Evolutionary conservation across 2,888 invertebrate genomes (phyloP), one percentile per base, ranked within the genome.

Genomic region (Cremastobaeus sp.): DNA sequence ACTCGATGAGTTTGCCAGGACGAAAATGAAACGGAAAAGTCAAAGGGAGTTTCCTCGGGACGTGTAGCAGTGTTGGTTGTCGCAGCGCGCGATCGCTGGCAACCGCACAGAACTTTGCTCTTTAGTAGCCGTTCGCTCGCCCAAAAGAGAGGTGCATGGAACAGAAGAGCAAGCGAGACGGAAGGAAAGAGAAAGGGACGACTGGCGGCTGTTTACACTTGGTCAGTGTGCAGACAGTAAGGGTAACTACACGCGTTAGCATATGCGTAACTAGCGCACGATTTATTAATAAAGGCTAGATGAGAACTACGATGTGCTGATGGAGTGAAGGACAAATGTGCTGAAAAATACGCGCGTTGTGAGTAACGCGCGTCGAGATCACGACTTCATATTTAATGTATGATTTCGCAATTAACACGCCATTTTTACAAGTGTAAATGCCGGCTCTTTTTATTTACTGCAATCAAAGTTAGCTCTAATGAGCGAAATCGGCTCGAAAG

Each of bases 181-280:
- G 52, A 30, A 28, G 37, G 18, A 52, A 30, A 47, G 60, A 54
- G 69, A 47, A 47, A 60, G 62, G 52, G 62, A 62, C 54, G 60
- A 70, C 62, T 70, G 47, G 62, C 62, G 69, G 69, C 62, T 70
- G 69, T 70, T 70, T 70, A 70, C 55, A 54, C 62, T 62, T 55
- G 62, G 54, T 55, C 55, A 55, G 32, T 32, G 60, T 54, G 47
- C 47, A 69, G 54, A 60, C 69, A 69, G 69, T 54, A 60, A 69
- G 68, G 68, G 68, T 54, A 59, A 69, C 59, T 60, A 54, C 52
- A 69, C 35, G 59, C 68, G 59, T 45, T 45, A 45, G 52, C 37
- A 60, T 59, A 69, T 54, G 59, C 68, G 52, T 60, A 45, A 59
- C 68, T 69, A 45, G 50, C 52, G 8, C 20, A 41, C 35, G 45